Conservation (phyloP, 1,140 invertebrate genomes). For the Marisa cornuarietis region DNA sequence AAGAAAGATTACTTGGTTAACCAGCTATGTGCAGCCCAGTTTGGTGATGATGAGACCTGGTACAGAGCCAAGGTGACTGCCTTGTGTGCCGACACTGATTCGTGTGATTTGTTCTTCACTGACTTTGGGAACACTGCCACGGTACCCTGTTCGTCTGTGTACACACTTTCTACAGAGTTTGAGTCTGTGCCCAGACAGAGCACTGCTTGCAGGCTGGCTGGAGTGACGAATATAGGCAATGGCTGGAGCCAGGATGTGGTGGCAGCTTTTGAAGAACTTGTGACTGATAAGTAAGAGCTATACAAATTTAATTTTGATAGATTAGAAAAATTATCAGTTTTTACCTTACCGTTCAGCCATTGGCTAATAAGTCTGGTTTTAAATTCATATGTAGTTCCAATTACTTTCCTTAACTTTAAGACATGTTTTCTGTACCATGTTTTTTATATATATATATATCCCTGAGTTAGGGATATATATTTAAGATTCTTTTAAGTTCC, state of each 20-base stretch:
- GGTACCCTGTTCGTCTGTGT: slow-evolving; percentile 23
- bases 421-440: not conserved
- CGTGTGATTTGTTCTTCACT: slow-evolving; percentile 36
- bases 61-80: slow-evolving; percentile 33
- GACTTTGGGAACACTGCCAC: slow-evolving; percentile 46
- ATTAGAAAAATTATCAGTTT: not conserved
- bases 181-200: slow-evolving; percentile 9
- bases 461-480: not conserved
- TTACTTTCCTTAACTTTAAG: not conserved
- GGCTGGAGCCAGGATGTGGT: slow-evolving; percentile 44
- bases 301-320: not conserved
- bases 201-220: slow-evolving; percentile 26
- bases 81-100: slow-evolving; percentile 46
- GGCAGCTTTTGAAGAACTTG: slow-evolving; percentile 35
- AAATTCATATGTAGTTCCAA: no score
- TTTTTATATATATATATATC: not conserved
- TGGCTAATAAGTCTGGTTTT: no score
- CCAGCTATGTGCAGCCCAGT: slow-evolving; percentile 59
- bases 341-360: no score
- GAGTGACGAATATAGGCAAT: slow-evolving; percentile 24
- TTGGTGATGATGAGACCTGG: slow-evolving; percentile 62
- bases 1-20: slow-evolving; percentile 72
- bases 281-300: slow-evolving; percentile 40
- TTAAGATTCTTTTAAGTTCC: not conserved
- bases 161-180: slow-evolving; percentile 27